Conservation (phyloP, 2,888 invertebrate genomes). For the Trissoscelio sp. region DNA sequence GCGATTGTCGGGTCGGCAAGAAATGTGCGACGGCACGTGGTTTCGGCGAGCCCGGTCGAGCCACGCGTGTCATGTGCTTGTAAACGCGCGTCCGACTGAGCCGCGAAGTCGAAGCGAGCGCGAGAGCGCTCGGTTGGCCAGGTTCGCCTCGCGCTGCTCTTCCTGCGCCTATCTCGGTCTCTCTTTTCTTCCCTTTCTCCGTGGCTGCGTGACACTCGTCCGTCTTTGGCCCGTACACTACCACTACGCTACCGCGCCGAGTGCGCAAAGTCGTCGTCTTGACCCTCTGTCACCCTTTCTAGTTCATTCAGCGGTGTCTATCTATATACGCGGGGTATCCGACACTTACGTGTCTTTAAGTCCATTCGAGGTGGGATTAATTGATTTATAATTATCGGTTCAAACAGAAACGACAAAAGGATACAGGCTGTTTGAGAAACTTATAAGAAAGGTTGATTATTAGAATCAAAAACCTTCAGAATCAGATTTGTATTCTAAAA, state of each 20-base stretch:
- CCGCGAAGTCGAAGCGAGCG: constrained; percentile 52
- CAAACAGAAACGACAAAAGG: no score
- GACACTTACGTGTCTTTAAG: no score
- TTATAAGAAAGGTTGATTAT: no score
- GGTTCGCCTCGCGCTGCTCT: constrained; percentile 71
- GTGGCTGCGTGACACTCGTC: constrained; percentile 58
- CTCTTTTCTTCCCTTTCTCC: constrained; percentile 67
- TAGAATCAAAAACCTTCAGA: no score
- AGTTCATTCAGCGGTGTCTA: constrained; percentile 64
- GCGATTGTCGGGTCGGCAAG: constrained; percentile 9
- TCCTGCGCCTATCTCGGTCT: constrained; percentile 71
- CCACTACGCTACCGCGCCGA: constrained; percentile 30
- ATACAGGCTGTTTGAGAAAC: no score
- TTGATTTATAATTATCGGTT: no score
- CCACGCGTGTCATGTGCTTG: constrained; percentile 80
- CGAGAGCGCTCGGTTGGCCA: constrained; percentile 65
- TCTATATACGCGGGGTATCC: no score
- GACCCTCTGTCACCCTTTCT: constrained; percentile 69
- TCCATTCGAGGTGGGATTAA: no score
- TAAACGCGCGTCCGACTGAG: constrained; percentile 82
- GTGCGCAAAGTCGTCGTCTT: constrained; percentile 55
- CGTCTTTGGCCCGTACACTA: constrained; percentile 60
- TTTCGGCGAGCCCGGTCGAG: constrained; percentile 69
- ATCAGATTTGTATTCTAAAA: no score
- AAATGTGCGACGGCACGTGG: constrained; percentile 65